Evolutionary conservation across 2,797 vertebrate genomes (phyloP).

Genomic region (Oryzias dopingdopingensis): DNA sequence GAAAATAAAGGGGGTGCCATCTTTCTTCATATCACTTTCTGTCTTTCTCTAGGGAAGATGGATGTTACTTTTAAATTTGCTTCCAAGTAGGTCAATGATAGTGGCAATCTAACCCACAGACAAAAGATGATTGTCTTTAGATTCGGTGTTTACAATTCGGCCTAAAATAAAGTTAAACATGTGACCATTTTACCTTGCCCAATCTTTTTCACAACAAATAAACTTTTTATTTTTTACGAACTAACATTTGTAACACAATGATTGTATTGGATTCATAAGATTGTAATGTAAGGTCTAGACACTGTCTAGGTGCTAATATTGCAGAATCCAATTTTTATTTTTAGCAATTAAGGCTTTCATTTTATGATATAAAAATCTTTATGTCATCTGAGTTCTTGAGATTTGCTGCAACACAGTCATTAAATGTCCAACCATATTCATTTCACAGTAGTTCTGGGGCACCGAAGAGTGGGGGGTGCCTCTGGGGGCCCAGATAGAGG

Average conservation of each 20-base stretch:
- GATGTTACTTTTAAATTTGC: conserved; percentile 22
- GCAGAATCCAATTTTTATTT: too few relatives aligned
- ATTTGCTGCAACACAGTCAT: too few relatives aligned
- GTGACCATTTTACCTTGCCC: too few relatives aligned
- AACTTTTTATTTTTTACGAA: neutral
- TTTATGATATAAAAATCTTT: too few relatives aligned
- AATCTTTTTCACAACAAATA: too few relatives aligned
- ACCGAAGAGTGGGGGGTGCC: too few relatives aligned
- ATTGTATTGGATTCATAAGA: neutral
- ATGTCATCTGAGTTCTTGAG: too few relatives aligned
- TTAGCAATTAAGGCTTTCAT: too few relatives aligned
- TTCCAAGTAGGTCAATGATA: conserved; percentile 26
- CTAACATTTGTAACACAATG: neutral
- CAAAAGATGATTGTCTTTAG: conserved; percentile 28
- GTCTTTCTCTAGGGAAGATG: conserved; percentile 16
- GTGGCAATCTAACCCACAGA: conserved; percentile 31
- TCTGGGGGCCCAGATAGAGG: too few relatives aligned
- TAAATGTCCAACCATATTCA: too few relatives aligned
- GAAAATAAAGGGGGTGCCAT: conserved; percentile 7
- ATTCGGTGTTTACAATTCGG: conserved; percentile 2
- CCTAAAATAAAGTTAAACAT: too few relatives aligned
- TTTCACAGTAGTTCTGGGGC: too few relatives aligned
- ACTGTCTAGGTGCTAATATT: neutral
- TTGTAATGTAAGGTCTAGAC: neutral
- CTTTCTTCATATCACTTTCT: conserved; percentile 17